Conservation (phyloP, 2,888 invertebrate genomes). For the Neoscelio sp. region DNA sequence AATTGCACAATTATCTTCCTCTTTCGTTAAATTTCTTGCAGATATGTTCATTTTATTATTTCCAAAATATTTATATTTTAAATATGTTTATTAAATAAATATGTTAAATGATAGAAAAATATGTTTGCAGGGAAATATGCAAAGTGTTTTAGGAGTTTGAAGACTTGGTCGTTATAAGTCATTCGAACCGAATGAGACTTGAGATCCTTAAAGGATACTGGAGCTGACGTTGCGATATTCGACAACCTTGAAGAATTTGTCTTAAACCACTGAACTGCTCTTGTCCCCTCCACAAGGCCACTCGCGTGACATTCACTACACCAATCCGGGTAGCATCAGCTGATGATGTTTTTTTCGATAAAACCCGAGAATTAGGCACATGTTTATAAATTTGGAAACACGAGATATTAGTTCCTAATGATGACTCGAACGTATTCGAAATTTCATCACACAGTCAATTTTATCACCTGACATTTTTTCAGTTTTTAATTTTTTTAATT, state of each 20-base stretch:
- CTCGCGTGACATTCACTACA: conserved; percentile 60
- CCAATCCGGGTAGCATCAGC: conserved; percentile 44
- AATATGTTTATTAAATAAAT: too few species aligned
- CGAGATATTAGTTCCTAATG: neutral
- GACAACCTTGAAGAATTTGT: conserved; percentile 44
- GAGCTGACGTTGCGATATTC: conserved; percentile 9
- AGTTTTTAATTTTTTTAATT: neutral
- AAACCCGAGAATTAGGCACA: conserved; percentile 5
- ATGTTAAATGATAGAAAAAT: too few species aligned
- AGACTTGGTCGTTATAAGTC: neutral
- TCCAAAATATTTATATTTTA: too few species aligned
- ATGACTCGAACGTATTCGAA: conserved; percentile 9
- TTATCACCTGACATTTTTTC: too few species aligned
- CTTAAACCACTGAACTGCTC: conserved; percentile 39
- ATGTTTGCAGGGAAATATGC: too few species aligned
- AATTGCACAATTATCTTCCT: too few species aligned
- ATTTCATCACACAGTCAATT: neutral
- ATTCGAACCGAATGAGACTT: neutral
- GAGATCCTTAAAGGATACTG: neutral
- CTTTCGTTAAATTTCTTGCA: too few species aligned
- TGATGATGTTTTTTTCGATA: conserved; percentile 36
- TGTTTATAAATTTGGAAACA: neutral
- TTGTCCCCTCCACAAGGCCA: conserved; percentile 18
- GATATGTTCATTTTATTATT: too few species aligned
- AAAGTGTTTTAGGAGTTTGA: too few species aligned